Conservation (phyloP, 1,140 invertebrate species). For the Philotrypesis tridentata region DNA sequence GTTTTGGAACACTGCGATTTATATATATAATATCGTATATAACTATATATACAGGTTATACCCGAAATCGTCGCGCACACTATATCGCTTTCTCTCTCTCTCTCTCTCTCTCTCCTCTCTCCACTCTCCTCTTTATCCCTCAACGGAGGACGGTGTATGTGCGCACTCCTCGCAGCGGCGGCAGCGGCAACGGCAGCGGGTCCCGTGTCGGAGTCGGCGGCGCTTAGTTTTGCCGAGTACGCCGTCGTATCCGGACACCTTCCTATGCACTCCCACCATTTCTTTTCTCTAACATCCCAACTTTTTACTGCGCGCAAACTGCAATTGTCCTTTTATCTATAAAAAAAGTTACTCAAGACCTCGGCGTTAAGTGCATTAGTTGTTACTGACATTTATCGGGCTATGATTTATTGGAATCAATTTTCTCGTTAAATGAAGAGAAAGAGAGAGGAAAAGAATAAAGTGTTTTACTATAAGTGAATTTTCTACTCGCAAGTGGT, state of each 20-base stretch:
- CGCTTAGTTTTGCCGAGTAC: slow-evolving; percentile 58
- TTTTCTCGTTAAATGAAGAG: background rate
- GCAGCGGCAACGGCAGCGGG: background rate
- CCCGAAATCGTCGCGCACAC: slow-evolving; percentile 2
- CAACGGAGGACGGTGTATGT: background rate
- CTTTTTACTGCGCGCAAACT: no score
- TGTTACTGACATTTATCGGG: background rate
- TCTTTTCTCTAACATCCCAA: no score
- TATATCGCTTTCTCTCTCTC: slow-evolving; percentile 3
- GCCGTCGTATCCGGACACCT: slow-evolving; percentile 54
- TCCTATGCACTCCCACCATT: background rate
- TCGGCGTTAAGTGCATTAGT: background rate
- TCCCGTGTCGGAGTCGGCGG: background rate
- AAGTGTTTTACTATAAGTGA: background rate
- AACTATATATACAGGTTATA: no score
- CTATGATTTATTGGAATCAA: background rate
- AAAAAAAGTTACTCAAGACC: background rate
- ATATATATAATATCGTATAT: no score
- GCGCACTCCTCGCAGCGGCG: background rate
- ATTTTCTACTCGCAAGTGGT: background rate
- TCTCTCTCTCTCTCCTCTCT: background rate
- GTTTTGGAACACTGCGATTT: background rate
- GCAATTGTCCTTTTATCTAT: background rate
- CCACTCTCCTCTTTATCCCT: background rate
- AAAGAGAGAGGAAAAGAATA: background rate